Evolutionary conservation across 2,888 invertebrate species (phyloP).

Genomic region (Carterocephalus palaemon): DNA sequence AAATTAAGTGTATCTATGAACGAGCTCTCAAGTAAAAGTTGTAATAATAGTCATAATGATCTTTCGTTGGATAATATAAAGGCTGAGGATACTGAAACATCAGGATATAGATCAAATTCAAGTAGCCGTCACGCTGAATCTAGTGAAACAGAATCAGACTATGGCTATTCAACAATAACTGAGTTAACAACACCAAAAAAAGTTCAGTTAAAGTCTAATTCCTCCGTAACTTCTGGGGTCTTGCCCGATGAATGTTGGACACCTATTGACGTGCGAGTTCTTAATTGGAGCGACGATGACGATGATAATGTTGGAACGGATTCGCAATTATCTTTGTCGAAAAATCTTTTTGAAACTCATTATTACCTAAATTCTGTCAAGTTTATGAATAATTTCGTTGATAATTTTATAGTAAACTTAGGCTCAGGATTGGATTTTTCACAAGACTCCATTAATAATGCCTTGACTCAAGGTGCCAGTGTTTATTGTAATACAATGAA

Average conservation of each 20-base stretch:
- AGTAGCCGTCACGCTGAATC: constrained; percentile 65
- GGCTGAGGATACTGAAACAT: constrained; percentile 71
- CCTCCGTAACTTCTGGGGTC: constrained; percentile 62
- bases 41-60: constrained; percentile 31
- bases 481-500: constrained; percentile 80
- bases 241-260: constrained; percentile 76
- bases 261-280: constrained; percentile 57
- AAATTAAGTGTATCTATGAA: constrained; percentile 46
- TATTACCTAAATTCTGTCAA: constrained; percentile 81
- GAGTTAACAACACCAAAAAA: constrained; percentile 79
- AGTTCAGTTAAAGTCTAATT: constrained; percentile 59
- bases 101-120: constrained; percentile 76
- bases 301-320: constrained; percentile 53
- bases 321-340: constrained; percentile 50
- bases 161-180: constrained; percentile 81
- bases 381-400: constrained; percentile 85
- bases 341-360: constrained; percentile 62
- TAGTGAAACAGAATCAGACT: constrained; percentile 79
- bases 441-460: constrained; percentile 70
- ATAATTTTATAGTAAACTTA: constrained; percentile 80
- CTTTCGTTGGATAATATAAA: constrained; percentile 41
- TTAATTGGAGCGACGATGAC: constrained; percentile 65
- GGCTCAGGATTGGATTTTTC: constrained; percentile 79
- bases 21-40: constrained; percentile 37
- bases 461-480: constrained; percentile 82